A percentile compares a stretch with the other conserved stretches of the same genome.
phyloP scores from a whole-genome alignment of 2,888 invertebrate species.

The Philereme transversata region DNA sequence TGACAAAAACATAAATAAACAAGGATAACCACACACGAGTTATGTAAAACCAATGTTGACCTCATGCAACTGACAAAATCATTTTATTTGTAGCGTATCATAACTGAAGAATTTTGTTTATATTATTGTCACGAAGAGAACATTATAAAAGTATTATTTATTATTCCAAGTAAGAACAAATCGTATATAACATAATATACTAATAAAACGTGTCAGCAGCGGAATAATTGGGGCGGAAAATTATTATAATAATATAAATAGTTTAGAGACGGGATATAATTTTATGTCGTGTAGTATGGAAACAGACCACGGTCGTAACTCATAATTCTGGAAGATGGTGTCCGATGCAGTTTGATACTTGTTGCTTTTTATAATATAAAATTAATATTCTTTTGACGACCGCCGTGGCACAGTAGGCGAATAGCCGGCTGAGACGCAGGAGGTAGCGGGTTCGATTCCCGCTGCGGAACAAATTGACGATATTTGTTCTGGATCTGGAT shows the following conservation, averaged over 20 bases:
- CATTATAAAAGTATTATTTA: slow-evolving; percentile 72
- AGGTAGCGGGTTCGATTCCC: too few species aligned
- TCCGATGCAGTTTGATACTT: slow-evolving; percentile 61
- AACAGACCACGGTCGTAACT: slow-evolving; percentile 72
- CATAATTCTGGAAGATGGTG: slow-evolving; percentile 63
- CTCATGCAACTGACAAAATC: slow-evolving; percentile 56
- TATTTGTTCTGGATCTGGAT: too few species aligned
- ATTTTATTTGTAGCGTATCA: slow-evolving; percentile 53
- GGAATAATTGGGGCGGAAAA: slow-evolving; percentile 80
- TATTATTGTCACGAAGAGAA: slow-evolving; percentile 60
- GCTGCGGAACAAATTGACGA: too few species aligned
- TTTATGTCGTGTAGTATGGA: slow-evolving; percentile 71
- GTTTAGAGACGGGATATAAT: slow-evolving; percentile 77
- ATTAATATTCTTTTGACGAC: background rate
- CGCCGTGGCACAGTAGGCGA: too few species aligned
- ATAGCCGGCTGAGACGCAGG: too few species aligned
- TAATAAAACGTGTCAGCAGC: slow-evolving; percentile 78
- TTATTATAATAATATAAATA: slow-evolving; percentile 83
- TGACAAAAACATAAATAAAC: slow-evolving; percentile 26
- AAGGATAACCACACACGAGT: slow-evolving; percentile 46
- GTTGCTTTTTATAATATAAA: background rate
- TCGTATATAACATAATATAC: slow-evolving; percentile 64
- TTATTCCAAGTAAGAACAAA: slow-evolving; percentile 61
- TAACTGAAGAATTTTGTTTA: slow-evolving; percentile 60
- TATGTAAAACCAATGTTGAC: slow-evolving; percentile 64